phyloP scores from a whole-genome alignment of 2,888 invertebrate species.

The Synanthedon tipuliformis region DNA sequence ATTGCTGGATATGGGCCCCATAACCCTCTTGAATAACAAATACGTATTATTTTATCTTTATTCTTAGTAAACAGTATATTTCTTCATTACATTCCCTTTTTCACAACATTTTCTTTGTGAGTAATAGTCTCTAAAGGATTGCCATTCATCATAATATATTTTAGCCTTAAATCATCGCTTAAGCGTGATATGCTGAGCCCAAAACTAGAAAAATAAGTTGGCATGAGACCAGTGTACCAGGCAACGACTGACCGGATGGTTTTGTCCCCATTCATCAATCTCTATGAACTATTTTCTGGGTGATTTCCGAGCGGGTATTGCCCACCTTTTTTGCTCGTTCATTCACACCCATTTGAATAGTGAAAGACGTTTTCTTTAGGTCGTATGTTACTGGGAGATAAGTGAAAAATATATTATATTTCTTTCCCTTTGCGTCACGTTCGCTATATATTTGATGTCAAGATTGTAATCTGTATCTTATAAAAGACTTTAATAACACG shows the following conservation, averaged over 20 bases:
- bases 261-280: slow-evolving; percentile 5
- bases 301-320: slow-evolving; percentile 4
- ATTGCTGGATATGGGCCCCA: too few species aligned
- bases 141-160: not conserved
- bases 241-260: slow-evolving; percentile 5
- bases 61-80: too few species aligned
- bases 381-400: not conserved
- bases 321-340: slow-evolving; percentile 3
- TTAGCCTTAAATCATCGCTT: not conserved
- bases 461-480: too few species aligned
- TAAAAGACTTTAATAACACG: too few species aligned
- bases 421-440: too few species aligned
- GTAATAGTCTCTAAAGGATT: too few species aligned
- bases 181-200: not conserved
- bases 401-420: not conserved
- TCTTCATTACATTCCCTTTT: too few species aligned
- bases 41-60: too few species aligned
- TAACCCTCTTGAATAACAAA: too few species aligned
- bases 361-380: not conserved
- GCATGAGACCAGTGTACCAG: not conserved
- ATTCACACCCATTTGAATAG: slow-evolving; percentile 3
- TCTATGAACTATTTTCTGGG: slow-evolving; percentile 6
- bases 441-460: too few species aligned
- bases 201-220: not conserved
- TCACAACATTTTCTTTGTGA: too few species aligned